phyloP scores from a whole-genome alignment of 2,888 invertebrate genomes.

The Fabriciana adippe region DNA sequence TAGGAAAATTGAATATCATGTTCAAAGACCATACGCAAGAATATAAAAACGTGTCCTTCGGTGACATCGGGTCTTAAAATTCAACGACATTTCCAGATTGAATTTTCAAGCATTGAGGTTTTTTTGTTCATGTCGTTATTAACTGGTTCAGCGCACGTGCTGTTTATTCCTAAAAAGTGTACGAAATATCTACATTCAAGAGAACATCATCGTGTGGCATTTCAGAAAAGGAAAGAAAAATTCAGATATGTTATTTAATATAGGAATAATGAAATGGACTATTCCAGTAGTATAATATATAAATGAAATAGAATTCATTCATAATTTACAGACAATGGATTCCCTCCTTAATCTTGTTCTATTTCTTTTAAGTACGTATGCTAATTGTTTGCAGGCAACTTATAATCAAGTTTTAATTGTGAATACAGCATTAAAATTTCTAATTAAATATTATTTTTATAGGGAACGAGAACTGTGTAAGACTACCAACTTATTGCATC shows the following conservation, averaged over 20 bases:
- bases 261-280: not conserved
- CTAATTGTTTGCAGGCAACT: constrained; percentile 19
- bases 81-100: constrained; percentile 34
- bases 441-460: constrained; percentile 4
- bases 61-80: constrained; percentile 30
- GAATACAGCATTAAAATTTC: constrained; percentile 5
- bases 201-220: not conserved
- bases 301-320: constrained; percentile 5
- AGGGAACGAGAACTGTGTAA: not conserved
- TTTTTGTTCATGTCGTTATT: constrained; percentile 19
- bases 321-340: constrained; percentile 9
- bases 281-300: not conserved
- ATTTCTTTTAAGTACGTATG: constrained; percentile 25
- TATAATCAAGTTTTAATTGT: constrained; percentile 5
- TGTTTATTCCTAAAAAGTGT: constrained; percentile 14
- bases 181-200: constrained; percentile 10
- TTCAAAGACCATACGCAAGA: constrained; percentile 24
- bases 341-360: constrained; percentile 33
- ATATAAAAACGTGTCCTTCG: constrained; percentile 24
- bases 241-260: not conserved
- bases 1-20: constrained; percentile 50
- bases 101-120: constrained; percentile 24
- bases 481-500: not conserved
- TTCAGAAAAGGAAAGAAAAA: not conserved
- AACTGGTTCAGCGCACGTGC: constrained; percentile 34